Evolutionary conservation across 1,140 invertebrate genomes (phyloP).

Genomic region (Apis mellifera): DNA sequence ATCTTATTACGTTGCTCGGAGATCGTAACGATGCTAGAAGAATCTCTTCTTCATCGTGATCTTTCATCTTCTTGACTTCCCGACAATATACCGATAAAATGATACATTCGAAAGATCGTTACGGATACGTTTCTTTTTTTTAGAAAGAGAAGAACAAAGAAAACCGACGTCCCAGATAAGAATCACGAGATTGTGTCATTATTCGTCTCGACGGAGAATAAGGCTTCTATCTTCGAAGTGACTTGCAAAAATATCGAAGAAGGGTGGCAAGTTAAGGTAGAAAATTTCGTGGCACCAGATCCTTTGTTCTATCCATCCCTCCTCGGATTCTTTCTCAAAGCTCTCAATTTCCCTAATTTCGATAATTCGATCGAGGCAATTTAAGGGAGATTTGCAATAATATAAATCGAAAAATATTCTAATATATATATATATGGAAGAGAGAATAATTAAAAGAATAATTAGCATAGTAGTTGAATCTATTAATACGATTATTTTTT

Average conservation of each 20-base stretch:
- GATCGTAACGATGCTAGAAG: no score
- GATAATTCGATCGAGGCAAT: background rate
- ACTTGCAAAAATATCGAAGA: slow-evolving; percentile 45
- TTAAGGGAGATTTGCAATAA: no score
- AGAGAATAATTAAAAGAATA: no score
- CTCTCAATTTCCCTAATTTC: background rate
- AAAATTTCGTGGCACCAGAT: slow-evolving; percentile 42
- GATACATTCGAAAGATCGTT: slow-evolving; percentile 11
- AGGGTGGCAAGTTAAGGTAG: slow-evolving; percentile 15
- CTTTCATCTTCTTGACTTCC: background rate
- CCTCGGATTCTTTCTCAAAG: background rate
- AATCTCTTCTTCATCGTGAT: background rate
- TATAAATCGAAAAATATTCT: no score
- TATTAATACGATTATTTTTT: no score
- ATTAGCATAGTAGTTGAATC: no score
- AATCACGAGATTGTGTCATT: slow-evolving; percentile 52
- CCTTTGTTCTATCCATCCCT: background rate
- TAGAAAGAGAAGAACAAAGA: slow-evolving; percentile 15
- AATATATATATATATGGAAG: no score
- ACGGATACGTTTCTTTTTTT: slow-evolving; percentile 8
- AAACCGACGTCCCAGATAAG: slow-evolving; percentile 38
- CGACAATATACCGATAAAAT: slow-evolving; percentile 14
- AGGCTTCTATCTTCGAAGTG: slow-evolving; percentile 23
- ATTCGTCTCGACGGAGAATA: slow-evolving; percentile 31
- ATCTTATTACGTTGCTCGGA: background rate